These are phyloP conservation scores for Menidia menidia DNA, from an alignment of 2,797 vertebrate genomes.

Conservation along the genomic window DNA sequence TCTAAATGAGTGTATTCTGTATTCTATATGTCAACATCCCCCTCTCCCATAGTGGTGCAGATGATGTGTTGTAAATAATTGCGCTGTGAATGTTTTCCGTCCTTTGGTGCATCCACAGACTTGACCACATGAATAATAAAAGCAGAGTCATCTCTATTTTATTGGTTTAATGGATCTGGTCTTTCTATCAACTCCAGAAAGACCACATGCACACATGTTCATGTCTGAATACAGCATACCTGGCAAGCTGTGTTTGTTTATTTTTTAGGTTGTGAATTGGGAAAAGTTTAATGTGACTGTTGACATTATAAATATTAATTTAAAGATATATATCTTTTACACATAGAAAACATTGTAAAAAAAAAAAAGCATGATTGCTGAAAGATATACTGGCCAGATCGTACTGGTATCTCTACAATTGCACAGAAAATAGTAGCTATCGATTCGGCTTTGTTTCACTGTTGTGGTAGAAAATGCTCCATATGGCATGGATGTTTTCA, in stretches of 20 bases:
- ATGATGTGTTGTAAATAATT: constrained; percentile 24
- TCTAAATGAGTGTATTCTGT: constrained; percentile 16
- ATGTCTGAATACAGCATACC: constrained; percentile 6
- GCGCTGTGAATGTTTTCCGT: constrained; percentile 29
- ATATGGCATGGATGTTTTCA: not conserved
- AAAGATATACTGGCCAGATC: not conserved
- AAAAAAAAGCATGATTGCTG: not conserved
- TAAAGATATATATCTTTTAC: not conserved
- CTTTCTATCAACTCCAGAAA: constrained; percentile 33
- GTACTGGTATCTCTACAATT: not conserved
- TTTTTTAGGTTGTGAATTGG: not conserved
- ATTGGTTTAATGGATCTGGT: constrained; percentile 64
- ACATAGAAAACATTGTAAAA: not conserved
- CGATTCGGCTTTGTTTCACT: not conserved
- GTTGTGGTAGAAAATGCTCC: not conserved
- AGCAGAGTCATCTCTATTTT: constrained; percentile 66
- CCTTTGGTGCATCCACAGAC: constrained; percentile 14
- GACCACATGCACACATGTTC: constrained; percentile 9
- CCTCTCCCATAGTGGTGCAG: constrained; percentile 2
- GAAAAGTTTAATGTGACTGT: not conserved
- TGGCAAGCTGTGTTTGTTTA: constrained; percentile 8
- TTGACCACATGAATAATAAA: constrained; percentile 51
- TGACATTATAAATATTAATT: not conserved
- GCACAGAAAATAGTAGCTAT: not conserved
- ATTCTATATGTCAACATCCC: not conserved